phyloP scores from a whole-genome alignment of 2,113 vertebrate species.

The Gavialis gangeticus region DNA sequence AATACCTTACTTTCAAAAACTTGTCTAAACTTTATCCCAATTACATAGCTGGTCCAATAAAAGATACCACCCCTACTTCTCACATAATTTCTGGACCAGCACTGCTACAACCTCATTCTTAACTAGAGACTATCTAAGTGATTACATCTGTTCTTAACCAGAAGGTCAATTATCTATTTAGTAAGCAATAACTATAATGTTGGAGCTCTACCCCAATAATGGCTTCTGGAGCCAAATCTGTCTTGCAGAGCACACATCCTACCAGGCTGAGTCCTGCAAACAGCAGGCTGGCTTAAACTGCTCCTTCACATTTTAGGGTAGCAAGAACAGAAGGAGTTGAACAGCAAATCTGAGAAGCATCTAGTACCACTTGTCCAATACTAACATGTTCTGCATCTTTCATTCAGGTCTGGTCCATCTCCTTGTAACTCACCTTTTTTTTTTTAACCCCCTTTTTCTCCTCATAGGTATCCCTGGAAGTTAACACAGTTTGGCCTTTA shows the following conservation, averaged over 20 bases:
- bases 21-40: no score
- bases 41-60: no score
- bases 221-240: neutral
- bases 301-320: neutral
- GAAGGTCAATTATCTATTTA: neutral
- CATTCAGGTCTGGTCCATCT: neutral
- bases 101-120: no score
- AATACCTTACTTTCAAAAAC: no score
- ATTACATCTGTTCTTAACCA: neutral
- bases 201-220: neutral
- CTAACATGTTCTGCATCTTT: neutral
- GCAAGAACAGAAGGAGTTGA: neutral
- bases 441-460: neutral
- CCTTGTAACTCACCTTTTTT: neutral
- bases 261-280: neutral
- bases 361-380: neutral
- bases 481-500: neutral
- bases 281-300: accelerated
- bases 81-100: no score
- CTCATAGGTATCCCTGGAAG: neutral
- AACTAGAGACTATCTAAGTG: no score
- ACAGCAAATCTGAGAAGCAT: neutral
- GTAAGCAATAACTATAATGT: neutral
- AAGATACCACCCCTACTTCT: no score
- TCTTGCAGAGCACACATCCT: neutral